phyloP scores from a whole-genome alignment of 2,113 vertebrate species.

The Limnothrissa miodon region DNA sequence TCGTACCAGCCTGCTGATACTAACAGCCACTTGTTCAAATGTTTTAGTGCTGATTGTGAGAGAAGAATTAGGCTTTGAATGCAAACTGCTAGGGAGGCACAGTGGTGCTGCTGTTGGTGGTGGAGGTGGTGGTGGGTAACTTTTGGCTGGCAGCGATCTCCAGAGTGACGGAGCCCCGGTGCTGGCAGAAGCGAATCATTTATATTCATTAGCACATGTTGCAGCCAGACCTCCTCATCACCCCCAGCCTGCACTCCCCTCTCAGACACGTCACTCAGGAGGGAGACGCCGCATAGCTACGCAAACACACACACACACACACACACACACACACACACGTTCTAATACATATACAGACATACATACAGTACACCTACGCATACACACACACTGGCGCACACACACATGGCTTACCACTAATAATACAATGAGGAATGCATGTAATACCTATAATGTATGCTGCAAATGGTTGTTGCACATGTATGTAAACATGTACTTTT shows the following conservation, averaged over 20 bases:
- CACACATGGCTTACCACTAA: constrained; percentile 11
- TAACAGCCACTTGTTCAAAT: not conserved
- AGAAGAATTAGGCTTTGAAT: not conserved
- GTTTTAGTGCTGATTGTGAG: not conserved
- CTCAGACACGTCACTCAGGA: constrained; percentile 12
- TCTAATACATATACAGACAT: not conserved
- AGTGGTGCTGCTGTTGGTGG: not conserved
- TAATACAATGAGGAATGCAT: too few relatives aligned
- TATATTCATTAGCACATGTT: constrained; percentile 28
- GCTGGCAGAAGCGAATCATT: not conserved
- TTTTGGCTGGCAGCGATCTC: not conserved
- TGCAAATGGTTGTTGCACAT: not conserved
- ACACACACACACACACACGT: not conserved
- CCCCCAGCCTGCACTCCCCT: not conserved
- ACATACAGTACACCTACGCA: not conserved
- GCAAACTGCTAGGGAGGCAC: not conserved
- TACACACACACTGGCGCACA: constrained; percentile 1
- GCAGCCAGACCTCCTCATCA: constrained; percentile 19
- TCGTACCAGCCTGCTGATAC: not conserved
- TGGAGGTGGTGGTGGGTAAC: not conserved
- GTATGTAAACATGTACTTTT: too few relatives aligned
- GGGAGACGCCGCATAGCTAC: not conserved
- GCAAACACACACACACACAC: not conserved
- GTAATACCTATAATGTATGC: not conserved
- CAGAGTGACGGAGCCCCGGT: not conserved